Evolutionary conservation across 2,888 invertebrate species (phyloP).

Genomic region (Campaea margaritaria): DNA sequence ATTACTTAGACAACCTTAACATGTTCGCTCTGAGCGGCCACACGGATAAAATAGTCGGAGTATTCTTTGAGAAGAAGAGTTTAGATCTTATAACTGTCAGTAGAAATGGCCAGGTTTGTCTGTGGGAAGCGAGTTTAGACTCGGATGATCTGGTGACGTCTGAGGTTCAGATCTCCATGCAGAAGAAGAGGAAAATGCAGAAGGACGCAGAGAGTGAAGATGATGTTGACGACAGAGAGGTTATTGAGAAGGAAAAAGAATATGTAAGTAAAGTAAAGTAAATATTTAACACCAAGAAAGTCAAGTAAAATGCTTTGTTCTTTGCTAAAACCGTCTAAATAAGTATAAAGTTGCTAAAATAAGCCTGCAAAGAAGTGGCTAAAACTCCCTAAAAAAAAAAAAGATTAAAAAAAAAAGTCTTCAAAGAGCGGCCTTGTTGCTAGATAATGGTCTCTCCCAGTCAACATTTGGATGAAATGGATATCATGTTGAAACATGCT

Average conservation of each 20-base stretch:
- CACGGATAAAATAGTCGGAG: conserved; percentile 92
- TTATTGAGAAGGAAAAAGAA: conserved; percentile 84
- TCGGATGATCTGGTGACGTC: conserved; percentile 87
- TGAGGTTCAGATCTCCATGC: conserved; percentile 80
- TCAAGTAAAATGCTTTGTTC: no score
- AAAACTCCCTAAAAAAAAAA: no score
- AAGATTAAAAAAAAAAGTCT: no score
- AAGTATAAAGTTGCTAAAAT: no score
- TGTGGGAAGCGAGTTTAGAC: conserved; percentile 94
- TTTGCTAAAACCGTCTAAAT: no score
- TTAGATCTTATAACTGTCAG: conserved; percentile 94
- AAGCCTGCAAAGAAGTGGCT: no score
- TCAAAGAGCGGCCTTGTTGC: no score
- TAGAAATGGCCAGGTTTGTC: conserved; percentile 90
- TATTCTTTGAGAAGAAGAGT: conserved; percentile 94
- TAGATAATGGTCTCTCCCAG: no score
- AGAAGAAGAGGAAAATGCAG: conserved; percentile 70
- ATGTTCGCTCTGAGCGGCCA: conserved; percentile 93
- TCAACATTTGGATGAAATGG: no score
- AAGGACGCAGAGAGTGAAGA: conserved; percentile 86
- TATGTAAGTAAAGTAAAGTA: conserved; percentile 67
- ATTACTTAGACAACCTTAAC: conserved; percentile 90
- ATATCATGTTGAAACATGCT: no score
- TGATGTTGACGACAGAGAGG: conserved; percentile 86
- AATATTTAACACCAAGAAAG: background rate